A percentile compares a stretch with the other conserved stretches of the same genome.
Conservation (phyloP, 2,888 invertebrate genomes). For the Polietes domitor region DNA sequence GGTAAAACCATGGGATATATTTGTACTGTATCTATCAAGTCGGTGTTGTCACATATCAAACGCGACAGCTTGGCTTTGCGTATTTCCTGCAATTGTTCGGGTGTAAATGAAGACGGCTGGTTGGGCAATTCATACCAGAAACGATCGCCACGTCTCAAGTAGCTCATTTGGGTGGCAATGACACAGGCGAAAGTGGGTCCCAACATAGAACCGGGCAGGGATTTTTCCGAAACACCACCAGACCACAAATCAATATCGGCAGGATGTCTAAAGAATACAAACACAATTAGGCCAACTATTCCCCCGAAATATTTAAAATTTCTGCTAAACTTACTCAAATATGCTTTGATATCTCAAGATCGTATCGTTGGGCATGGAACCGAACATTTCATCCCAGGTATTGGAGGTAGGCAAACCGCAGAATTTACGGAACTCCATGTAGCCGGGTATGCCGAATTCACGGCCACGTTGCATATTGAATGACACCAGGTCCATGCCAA, state of each 20-base stretch:
- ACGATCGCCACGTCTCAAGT: slow-evolving; percentile 93
- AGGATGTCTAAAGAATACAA: slow-evolving; percentile 85
- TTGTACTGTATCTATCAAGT: slow-evolving; percentile 94
- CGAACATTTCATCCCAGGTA: slow-evolving; percentile 89
- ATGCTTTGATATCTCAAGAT: slow-evolving; percentile 91
- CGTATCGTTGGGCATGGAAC: slow-evolving; percentile 94
- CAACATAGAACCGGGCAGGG: slow-evolving; percentile 94
- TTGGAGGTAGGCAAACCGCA: slow-evolving; percentile 91
- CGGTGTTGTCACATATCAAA: slow-evolving; percentile 95
- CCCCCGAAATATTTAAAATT: not conserved
- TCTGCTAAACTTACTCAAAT: slow-evolving; percentile 85
- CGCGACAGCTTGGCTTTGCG: slow-evolving; percentile 90
- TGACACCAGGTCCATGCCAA: slow-evolving; percentile 94
- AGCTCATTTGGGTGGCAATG: slow-evolving; percentile 95
- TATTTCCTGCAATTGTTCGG: slow-evolving; percentile 91
- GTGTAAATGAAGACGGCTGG: slow-evolving; percentile 94
- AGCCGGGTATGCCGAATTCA: slow-evolving; percentile 94
- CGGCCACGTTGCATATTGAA: slow-evolving; percentile 96
- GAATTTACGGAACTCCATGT: slow-evolving; percentile 96
- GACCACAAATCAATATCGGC: slow-evolving; percentile 97
- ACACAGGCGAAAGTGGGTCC: slow-evolving; percentile 97
- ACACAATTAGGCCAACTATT: not conserved
- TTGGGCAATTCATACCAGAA: slow-evolving; percentile 97
- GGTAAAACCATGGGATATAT: slow-evolving; percentile 95
- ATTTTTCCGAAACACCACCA: slow-evolving; percentile 95